phyloP scores from a whole-genome alignment of 2,113 vertebrate species.

The Gallinago jamesoni region DNA sequence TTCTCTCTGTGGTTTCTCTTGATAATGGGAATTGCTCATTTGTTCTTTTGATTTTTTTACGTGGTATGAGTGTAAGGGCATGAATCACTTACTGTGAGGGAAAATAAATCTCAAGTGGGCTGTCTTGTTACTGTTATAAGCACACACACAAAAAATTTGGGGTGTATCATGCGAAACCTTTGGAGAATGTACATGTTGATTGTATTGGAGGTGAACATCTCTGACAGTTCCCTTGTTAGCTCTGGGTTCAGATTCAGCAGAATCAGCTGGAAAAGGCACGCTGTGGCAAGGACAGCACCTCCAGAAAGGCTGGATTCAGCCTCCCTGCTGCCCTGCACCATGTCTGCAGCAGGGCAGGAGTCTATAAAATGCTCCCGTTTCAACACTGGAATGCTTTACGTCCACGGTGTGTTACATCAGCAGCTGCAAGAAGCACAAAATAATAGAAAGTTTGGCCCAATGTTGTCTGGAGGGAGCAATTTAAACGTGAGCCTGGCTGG shows the following conservation, averaged over 20 bases:
- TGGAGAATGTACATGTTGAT: fast-evolving
- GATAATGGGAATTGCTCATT: background rate
- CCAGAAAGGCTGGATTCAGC: background rate
- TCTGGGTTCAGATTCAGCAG: background rate
- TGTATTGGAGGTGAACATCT: background rate
- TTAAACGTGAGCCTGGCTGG: background rate
- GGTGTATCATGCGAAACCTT: background rate
- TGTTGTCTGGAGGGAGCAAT: background rate
- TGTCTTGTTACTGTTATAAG: fast-evolving
- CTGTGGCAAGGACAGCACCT: background rate
- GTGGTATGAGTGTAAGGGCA: background rate
- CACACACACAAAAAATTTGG: background rate
- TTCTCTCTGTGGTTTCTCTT: background rate
- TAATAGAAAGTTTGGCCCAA: background rate
- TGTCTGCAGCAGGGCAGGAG: background rate
- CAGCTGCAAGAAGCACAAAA: background rate
- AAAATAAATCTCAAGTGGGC: background rate
- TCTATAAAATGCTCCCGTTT: fast-evolving
- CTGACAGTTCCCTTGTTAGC: background rate
- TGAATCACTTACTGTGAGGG: background rate
- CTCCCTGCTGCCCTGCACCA: background rate
- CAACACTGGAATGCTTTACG: background rate
- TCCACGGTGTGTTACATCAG: background rate
- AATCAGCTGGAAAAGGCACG: background rate
- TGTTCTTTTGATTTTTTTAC: background rate